A percentile compares a stretch with the other conserved stretches of the same genome.
phyloP scores from a whole-genome alignment of 2,797 vertebrate species.

The Miichthys miiuy region DNA sequence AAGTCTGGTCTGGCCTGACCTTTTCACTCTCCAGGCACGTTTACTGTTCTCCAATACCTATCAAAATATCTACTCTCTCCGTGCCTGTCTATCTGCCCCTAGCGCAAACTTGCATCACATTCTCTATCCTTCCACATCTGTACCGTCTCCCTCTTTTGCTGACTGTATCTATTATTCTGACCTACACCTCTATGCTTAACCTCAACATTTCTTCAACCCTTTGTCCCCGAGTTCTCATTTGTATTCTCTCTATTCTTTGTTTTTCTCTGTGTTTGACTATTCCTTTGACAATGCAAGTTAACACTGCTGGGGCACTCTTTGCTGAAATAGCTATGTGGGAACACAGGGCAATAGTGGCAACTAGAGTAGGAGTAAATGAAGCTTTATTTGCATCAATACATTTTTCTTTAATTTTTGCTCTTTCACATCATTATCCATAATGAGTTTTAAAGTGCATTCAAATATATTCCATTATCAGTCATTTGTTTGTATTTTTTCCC shows the following conservation, averaged over 20 bases:
- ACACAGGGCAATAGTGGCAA: slow-evolving; percentile 26
- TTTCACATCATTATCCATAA: slow-evolving; percentile 17
- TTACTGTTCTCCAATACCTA: slow-evolving; percentile 75
- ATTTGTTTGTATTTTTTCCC: background rate
- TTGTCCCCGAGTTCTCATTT: slow-evolving; percentile 52
- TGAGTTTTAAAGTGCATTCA: slow-evolving; percentile 22
- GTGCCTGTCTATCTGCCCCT: slow-evolving; percentile 50
- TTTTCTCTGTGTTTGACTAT: slow-evolving; percentile 25
- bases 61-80: slow-evolving; percentile 65
- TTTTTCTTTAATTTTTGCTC: slow-evolving; percentile 18
- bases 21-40: slow-evolving; percentile 77
- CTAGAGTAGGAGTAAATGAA: slow-evolving; percentile 27
- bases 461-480: slow-evolving; percentile 12
- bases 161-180: slow-evolving; percentile 52
- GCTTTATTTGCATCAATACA: slow-evolving; percentile 27
- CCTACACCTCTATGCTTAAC: slow-evolving; percentile 45
- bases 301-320: slow-evolving; percentile 28
- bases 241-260: slow-evolving; percentile 48
- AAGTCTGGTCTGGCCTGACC: slow-evolving; percentile 77
- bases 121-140: slow-evolving; percentile 39
- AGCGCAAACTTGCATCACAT: slow-evolving; percentile 55
- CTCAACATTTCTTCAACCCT: slow-evolving; percentile 33
- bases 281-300: slow-evolving; percentile 40
- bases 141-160: slow-evolving; percentile 20
- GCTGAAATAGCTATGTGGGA: slow-evolving; percentile 29